These are phyloP conservation scores for Kryptopterus vitreolus DNA, from an alignment of 2,797 vertebrate species.

Conservation along the genomic window DNA sequence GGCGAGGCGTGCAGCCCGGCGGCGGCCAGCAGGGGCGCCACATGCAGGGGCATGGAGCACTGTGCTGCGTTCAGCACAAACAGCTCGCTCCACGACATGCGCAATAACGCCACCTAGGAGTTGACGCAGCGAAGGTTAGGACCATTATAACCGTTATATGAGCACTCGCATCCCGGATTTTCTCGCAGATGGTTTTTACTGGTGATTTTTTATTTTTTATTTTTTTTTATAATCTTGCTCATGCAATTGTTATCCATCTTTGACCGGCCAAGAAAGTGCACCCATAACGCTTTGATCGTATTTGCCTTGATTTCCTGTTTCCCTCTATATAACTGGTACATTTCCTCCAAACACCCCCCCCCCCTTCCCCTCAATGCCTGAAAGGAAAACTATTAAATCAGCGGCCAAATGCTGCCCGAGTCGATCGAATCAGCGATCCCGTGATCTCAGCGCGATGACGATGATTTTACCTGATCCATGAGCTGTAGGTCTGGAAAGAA, in stretches of 20 bases:
- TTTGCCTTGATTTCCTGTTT: constrained; percentile 22
- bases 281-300: not conserved
- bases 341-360: constrained; percentile 21
- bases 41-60: constrained; percentile 84
- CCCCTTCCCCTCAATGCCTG: no score
- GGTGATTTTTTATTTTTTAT: no score
- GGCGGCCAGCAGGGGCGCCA: constrained; percentile 82
- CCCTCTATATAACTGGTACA: not conserved
- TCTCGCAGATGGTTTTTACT: not conserved
- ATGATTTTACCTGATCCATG: constrained; percentile 78
- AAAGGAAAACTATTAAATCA: not conserved
- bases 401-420: not conserved
- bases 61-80: constrained; percentile 87
- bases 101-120: constrained; percentile 78
- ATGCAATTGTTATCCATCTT: constrained; percentile 8
- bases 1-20: constrained; percentile 85
- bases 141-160: not conserved
- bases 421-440: not conserved
- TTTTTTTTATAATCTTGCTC: not conserved
- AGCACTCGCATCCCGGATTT: not conserved
- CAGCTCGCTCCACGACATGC: constrained; percentile 87
- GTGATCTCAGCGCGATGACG: not conserved
- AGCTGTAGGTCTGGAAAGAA: constrained; percentile 88
- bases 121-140: not conserved
- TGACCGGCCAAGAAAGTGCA: constrained; percentile 5